Evolutionary conservation across 1,140 invertebrate genomes (phyloP), one percentile per base, ranked within the genome.

Genomic region (Daktulosphaira vitifoliae): DNA sequence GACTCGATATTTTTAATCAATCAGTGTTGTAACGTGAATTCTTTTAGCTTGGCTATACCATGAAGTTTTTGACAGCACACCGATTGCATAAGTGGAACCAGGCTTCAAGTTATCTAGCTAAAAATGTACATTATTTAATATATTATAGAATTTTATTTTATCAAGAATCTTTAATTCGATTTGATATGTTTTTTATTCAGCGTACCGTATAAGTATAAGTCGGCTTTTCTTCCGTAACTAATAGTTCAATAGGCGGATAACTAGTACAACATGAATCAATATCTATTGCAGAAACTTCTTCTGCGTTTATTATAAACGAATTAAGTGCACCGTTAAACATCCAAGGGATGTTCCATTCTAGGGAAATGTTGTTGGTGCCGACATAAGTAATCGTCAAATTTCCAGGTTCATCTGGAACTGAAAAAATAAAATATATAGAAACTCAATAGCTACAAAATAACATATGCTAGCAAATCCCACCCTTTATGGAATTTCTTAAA

Each of bases 301-400:
- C 37, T 1, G 9, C n/a, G 15, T 25, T 54, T 5, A 42, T 15
- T n/a, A 54, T 54, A 3, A 54, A 54, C 20, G 37, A 54, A 23
- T 54, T 54, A 3, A 54, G 22, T 7, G 22, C 37, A 39, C 52
- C 20, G 37, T 54, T 54, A 13, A 54, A 23, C 38, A 54, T 42
- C 37, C 15, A 33, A 33, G 29, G 37, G n/a, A 54, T 39, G 37
- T 42, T 20, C 52, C 52, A 54, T 42, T 42, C 20, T 13, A 54
- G 5, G 8, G 37, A 5, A 8, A 54, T 39, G 20, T 54, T 0
- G 1, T 22, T 25, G 15, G 22, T 38, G 20, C 52, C 33, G 1
- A 54, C 37, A 6, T 25, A 0, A 0, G 15, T 42, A 8, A 20
- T 15, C 2, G 13, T 25, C 2, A 54, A 7, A 23, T 54, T 54